Evolutionary conservation across 2,113 vertebrate species (phyloP), one percentile per base, ranked within the genome.

Genomic region (Procavia capensis): DNA sequence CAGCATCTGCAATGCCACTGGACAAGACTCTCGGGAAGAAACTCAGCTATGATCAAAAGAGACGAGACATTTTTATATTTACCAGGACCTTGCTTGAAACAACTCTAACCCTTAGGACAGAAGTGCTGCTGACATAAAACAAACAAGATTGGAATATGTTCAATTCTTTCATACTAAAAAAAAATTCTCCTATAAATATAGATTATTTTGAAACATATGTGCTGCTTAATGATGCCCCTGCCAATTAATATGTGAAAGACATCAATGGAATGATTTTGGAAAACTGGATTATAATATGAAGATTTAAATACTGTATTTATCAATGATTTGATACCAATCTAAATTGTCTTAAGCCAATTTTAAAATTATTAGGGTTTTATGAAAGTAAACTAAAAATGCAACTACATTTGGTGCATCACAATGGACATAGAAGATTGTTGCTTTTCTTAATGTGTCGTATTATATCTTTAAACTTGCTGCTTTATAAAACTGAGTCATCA

Each of bases 1-100:
- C 96, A 99, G 98, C 97, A 98, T 98, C 97, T 98, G 98, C 93
- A 98, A 98, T 66, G 93, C 98, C 13, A 45, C 96, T n/a, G 98
- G 98, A 72, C 98, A 97, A n/a, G 99, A 99, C 61, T 97, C 97
- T 36, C 98, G 98, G 76, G 99, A 99, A 85, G 98, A 99, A 97
- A 99, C 99, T 36, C 98, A 99, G 3, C 98, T 99, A 96, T 99
- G 98, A 99, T 93, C 39, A 25, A 88, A 95, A 66, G n/a, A 93
- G 88, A 79, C 88, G 59, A 96, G 96, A 97, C 96, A 90, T 96
- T 92, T 24, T 20, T 96, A 97, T 39, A 97, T 96, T 95, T 98
- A 96, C 39, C 74, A 70, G 36, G 85, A 96, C 57, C 66, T 93
- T 96, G 91, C 95, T 98, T 96, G 96, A 96, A 97, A 85, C 75